Evolutionary conservation across 2,888 invertebrate species (phyloP), one percentile per base, ranked within the genome.

Genomic region (Eristalis pertinax): DNA sequence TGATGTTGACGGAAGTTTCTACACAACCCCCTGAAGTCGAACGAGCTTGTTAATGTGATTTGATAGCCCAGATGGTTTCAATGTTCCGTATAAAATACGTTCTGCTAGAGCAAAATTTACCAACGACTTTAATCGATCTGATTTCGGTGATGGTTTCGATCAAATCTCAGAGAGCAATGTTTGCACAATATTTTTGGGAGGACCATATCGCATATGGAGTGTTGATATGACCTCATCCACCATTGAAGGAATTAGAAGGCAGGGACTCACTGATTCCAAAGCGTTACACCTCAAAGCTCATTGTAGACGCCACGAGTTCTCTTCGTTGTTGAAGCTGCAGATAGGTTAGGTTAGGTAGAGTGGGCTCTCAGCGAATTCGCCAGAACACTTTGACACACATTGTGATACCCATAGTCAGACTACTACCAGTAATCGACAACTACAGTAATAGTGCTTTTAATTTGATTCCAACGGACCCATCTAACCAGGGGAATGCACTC

Each of bases 311-410:
- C 72, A 67, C 3, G 68, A 35, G 58, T 72, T 83, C 62, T 77
- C 62, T 0, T 56, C 76, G 38, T 89, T n/a, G n/a, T n/a, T n/a
- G n/a, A n/a, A n/a, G n/a, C n/a, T 80, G 1, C 85, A 88, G 4
- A 84, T 63, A 15, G 75, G 32, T 32, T n/a, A n/a, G n/a, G n/a
- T n/a, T n/a, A n/a, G n/a, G n/a, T n/a, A n/a, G n/a, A n/a, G n/a
- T n/a, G n/a, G n/a, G n/a, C n/a, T n/a, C n/a, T n/a, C n/a, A n/a
- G n/a, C n/a, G n/a, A n/a, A n/a, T n/a, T n/a, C n/a, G n/a, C n/a
- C n/a, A n/a, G n/a, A n/a, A n/a, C n/a, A n/a, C n/a, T n/a, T n/a
- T n/a, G n/a, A n/a, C n/a, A n/a, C n/a, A n/a, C n/a, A n/a, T n/a
- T n/a, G 32, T 32, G 32, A 32, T 73, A 77, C 63, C 77, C 73